Base-by-base conservation (phyloP, 2,113 vertebrate genomes). In the Alouatta palliata region DNA sequence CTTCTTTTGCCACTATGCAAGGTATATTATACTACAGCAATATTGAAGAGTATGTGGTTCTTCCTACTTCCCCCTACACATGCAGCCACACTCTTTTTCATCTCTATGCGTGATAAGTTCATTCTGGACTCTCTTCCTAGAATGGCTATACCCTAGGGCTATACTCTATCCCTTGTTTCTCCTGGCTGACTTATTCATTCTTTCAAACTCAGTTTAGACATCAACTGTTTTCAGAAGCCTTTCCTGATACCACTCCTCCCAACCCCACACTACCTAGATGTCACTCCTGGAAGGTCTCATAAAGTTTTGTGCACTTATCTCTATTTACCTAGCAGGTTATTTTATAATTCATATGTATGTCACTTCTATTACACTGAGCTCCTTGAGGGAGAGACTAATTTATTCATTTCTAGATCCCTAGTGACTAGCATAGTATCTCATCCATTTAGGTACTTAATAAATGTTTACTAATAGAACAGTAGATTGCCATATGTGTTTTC, bases 291-390 rank as follows among this genome's bases (percentile, higher is more conserved):
- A 14, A 66, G 17, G 8, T 76, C 54, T 88, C 43, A 89, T 82
- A 86, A 49, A 77, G 40, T 85, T 95, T 83, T 92, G 4, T 79
- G 30, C 4, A 77, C 37, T 43, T 52, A 66, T n/a, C 13, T 89
- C 56, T 54, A 17, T 43, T 82, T 91, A 88, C 75, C 35, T 86
- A 71, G 27, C 30, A 91, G 10, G n/a, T 87, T 89, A 58, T 77
- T 91, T 97, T 96, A 90, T 82, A 94, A 77, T 94, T 89, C 37
- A 23, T 81, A 11, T 85, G 17, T 87, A 0, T 92, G 21, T n/a
- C 45, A 86, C 17, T 82, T 75, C n/a, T 35, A 37, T 89, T 95
- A 83, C 32, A 81, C 35, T 68, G 68, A 73, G 30, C 47, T 92
- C 47, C 40, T 90, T 88, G 19, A 9, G 9, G 13, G n/a, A 83